Base-by-base conservation (phyloP, 2,888 invertebrate species). In the Yponomeuta sedellus region DNA sequence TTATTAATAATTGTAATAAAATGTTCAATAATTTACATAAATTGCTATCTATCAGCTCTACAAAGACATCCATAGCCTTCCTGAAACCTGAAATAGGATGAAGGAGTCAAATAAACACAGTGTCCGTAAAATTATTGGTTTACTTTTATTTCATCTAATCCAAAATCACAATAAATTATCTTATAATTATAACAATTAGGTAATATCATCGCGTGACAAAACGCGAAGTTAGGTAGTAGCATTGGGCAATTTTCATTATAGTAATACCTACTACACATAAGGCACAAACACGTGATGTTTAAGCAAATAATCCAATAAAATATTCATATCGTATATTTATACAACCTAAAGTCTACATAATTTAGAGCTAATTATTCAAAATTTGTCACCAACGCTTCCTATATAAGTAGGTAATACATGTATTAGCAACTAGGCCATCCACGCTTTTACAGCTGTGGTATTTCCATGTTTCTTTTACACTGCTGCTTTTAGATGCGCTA, bases 141-240 rank as follows among this genome's bases (percentile, higher is more conserved):
- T 52, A 52, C 44, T 52, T 52, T 52, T 1, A 52, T 52, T 52
- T 52, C 44, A 52, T 52, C 44, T 52, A 52, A 52, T 52, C 44
- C 16, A 52, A 52, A 52, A 52, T 52, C 44, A 16, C 44, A 52
- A 52, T 52, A 52, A 52, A 52, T 52, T 52, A 52, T 52, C 44
- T 52, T 12, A 52, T 16, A 52, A 52, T 52, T 52, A 52, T 52
- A 16, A 52, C 3, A 52, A 52, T 52, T 52, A 52, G 44, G 44
- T 52, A 52, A 52, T 52, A 52, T 52, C 16, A 16, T 16, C 44
- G 44, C 44, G 44, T 52, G 44, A 52, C 44, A 52, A 52, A 52
- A 52, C 16, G 16, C 44, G 3, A 52, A 25, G 34, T 34, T 34
- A 34, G 34, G 34, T 34, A 34, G 5, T 34, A 52, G 16, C 44